Evolutionary conservation across 2,797 vertebrate genomes (phyloP).

Genomic region (Acridotheres tristis): DNA sequence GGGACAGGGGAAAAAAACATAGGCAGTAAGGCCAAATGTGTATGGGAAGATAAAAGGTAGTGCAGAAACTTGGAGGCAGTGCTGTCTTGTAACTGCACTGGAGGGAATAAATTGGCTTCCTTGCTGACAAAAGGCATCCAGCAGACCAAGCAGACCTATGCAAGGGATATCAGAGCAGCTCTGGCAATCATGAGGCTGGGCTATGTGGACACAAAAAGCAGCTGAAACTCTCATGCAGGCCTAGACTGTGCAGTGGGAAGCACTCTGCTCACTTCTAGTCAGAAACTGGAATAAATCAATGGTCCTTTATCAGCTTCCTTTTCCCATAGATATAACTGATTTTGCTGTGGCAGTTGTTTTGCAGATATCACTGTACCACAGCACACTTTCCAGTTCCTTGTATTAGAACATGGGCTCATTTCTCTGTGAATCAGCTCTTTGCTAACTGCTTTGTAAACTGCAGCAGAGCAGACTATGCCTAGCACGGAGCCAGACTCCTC

Average conservation of each 20-base stretch:
- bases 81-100: background rate
- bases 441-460: background rate
- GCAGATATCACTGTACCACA: background rate
- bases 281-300: background rate
- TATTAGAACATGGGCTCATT: background rate
- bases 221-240: background rate
- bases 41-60: background rate
- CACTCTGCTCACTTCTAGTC: background rate
- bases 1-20: background rate
- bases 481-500: background rate
- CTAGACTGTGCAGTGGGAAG: background rate
- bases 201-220: background rate
- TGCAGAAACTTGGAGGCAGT: background rate
- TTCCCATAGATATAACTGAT: background rate
- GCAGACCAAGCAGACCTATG: background rate
- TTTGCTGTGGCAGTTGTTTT: background rate
- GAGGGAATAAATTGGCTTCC: background rate
- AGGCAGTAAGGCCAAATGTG: background rate
- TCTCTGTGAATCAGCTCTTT: conserved; percentile 36
- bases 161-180: background rate
- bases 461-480: background rate
- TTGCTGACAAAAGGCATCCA: background rate
- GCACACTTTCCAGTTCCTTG: background rate
- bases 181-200: background rate
- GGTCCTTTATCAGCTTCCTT: background rate